Percentiles rank a stretch among this genome's conserved stretches.
These are phyloP conservation scores for Erpobdella octoculata DNA, from an alignment of 2,888 invertebrate species.

Conservation along the genomic window DNA sequence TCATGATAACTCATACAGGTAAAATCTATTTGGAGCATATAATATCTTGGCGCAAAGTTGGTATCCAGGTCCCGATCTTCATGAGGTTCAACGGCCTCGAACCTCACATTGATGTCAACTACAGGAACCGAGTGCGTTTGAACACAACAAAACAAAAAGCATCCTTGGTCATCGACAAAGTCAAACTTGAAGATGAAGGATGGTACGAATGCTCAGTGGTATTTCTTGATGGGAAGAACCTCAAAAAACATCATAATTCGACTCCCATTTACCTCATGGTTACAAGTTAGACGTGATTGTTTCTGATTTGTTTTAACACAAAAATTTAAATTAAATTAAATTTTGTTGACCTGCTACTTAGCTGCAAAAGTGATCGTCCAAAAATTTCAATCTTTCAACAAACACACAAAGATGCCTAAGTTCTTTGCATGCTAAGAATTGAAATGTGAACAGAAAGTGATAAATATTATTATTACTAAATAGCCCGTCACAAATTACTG, in stretches of 20 bases:
- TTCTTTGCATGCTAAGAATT: too few species aligned
- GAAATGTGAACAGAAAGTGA: too few species aligned
- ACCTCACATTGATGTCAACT: slow-evolving; percentile 76
- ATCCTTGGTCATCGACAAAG: slow-evolving; percentile 87
- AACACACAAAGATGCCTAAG: too few species aligned
- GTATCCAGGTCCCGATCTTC: slow-evolving; percentile 90
- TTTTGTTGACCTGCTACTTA: too few species aligned
- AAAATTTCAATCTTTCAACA: too few species aligned
- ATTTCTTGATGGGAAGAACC: slow-evolving; percentile 83
- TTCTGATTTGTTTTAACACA: background rate
- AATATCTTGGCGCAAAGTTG: slow-evolving; percentile 98
- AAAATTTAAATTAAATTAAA: slow-evolving; percentile 2
- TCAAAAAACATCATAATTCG: slow-evolving; percentile 67
- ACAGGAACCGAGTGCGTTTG: slow-evolving; percentile 22
- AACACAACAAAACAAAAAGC: slow-evolving; percentile 27
- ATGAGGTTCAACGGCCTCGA: slow-evolving; percentile 97
- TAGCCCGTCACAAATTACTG: too few species aligned
- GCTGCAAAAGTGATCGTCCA: too few species aligned
- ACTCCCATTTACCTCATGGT: slow-evolving; percentile 97
- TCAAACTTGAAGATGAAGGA: slow-evolving; percentile 84
- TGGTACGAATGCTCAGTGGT: slow-evolving; percentile 93
- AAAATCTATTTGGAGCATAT: slow-evolving; percentile 71
- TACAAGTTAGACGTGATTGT: slow-evolving; percentile 63
- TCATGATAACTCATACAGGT: slow-evolving; percentile 57
- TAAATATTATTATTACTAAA: too few species aligned